Base-by-base conservation (phyloP, 2,113 vertebrate genomes). In the Hiodon tergisus region DNA sequence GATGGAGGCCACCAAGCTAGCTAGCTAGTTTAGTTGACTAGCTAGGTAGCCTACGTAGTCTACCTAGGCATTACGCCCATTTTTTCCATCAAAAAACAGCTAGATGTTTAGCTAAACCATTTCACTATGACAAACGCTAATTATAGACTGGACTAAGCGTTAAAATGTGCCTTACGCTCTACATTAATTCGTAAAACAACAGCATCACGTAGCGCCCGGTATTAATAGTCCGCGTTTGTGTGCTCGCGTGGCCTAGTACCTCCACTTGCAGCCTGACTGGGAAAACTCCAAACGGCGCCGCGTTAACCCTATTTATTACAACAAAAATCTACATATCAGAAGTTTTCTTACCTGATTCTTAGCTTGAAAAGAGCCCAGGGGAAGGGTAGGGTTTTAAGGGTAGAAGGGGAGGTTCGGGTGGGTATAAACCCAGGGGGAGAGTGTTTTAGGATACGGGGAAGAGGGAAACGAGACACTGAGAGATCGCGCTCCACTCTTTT, bases 381-480 rank as follows among this genome's bases (percentile, higher is more conserved):
- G 89, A 77, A 85, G 88, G 88, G 87, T 86, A 88, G 88, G 90
- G 87, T 87, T 85, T 68, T 82, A 81, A 87, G 89, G 89, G 89
- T 88, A 65, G 81, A 90, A 89, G 90, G 90, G 90, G 87, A 89
- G 90, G 89, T 90, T 89, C 87, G 90, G 90, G 89, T 87, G 90
- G 90, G 78, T 79, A 72, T 67, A 76, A 72, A 79, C 73, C 73
- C 73, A 72, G 73, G 73, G 78, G 78, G 74, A 68, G 87, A 89
- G 80, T 89, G 89, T 87, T 84, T 75, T 88, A 89, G 90, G 88
- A 89, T 81, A 85, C 86, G 90, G 89, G 90, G 90, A 91, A 89
- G 83, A 91, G 90, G 90, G 90, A 90, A 88, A 84, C 85, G 86
- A 86, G 65, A 85, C 83, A 82, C 83, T 84, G 69, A 71, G 85